Evolutionary conservation across 2,888 invertebrate species (phyloP), one percentile per base, ranked within the genome.

Genomic region (Hyalella azteca): DNA sequence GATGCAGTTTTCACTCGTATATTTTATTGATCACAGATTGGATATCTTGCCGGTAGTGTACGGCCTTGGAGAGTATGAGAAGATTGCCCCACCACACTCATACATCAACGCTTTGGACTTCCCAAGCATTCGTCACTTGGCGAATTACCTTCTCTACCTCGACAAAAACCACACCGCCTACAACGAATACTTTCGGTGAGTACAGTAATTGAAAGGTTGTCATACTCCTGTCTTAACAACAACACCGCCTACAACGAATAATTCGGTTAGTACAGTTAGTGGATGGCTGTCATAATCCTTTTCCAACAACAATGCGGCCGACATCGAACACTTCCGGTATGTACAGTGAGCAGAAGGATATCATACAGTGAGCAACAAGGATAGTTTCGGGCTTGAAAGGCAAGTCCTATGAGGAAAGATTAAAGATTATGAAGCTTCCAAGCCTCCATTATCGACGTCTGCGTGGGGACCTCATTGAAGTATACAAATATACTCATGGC

Each of bases 81-180:
- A 45, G 19, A 80, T 86, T 3, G 85, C 86, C 3, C 88, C 88
- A 0, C 84, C 85, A n/a, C 85, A 85, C 26, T 86, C 87, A 3
- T 87, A 85, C 82, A 87, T 88, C 75, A 85, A 87, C 81, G 87
- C 86, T 0, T 83, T 85, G 2, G 85, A 86, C 36, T 88, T 87
- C 79, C 75, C 84, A 4, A 83, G 85, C 9, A 85, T 87, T 0
- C 82, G 85, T 79, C 84, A 85, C 26, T 85, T 87, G 26, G 86
- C 87, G 3, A 79, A 84, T 1, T 85, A 87, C 75, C 82, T 87
- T 39, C 73, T 80, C 19, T 82, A 82, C 50, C 83, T 87, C 66
- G 83, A 86, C 79, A 49, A 60, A 1, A 85, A 86, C 76, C 82
- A 82, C 13, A 73, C 78, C 0, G 78, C 80, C 2, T 66, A 66